A percentile compares a stretch with the other conserved stretches of the same genome.
phyloP scores from a whole-genome alignment of 2,888 invertebrate genomes.

The Enchytraeus crypticus region DNA sequence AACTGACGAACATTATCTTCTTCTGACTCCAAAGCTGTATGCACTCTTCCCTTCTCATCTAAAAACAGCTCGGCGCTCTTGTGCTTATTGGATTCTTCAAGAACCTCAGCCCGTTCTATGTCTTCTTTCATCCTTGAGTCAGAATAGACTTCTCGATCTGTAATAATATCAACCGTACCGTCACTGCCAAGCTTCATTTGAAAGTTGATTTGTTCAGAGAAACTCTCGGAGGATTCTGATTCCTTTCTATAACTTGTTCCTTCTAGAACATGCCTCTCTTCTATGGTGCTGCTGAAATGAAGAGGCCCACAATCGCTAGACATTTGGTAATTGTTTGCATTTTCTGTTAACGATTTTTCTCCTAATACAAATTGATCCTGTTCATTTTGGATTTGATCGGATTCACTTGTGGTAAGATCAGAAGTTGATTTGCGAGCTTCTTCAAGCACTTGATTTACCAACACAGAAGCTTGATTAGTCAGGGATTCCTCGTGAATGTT shows the following conservation, averaged over 20 bases:
- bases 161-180: too few species aligned
- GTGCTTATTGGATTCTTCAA: too few species aligned
- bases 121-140: too few species aligned
- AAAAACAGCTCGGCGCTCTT: too few species aligned
- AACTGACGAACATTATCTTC: background rate
- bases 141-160: too few species aligned
- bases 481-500: too few species aligned
- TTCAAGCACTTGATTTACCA: constrained; percentile 40
- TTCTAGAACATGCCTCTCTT: background rate
- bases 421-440: constrained; percentile 28
- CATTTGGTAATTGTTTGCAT: background rate
- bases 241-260: background rate
- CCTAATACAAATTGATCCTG: too few species aligned
- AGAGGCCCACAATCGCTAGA: too few species aligned
- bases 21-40: background rate
- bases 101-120: too few species aligned
- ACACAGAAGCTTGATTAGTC: constrained; percentile 31
- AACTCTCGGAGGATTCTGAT: background rate
- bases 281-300: too few species aligned
- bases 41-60: background rate
- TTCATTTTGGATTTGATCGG: background rate
- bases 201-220: background rate
- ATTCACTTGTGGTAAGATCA: background rate
- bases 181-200: too few species aligned
- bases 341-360: background rate